A percentile compares a stretch with the other conserved stretches of the same genome.
These are phyloP conservation scores for Sturmia bella DNA, from an alignment of 2,888 invertebrate species.

Conservation along the genomic window DNA sequence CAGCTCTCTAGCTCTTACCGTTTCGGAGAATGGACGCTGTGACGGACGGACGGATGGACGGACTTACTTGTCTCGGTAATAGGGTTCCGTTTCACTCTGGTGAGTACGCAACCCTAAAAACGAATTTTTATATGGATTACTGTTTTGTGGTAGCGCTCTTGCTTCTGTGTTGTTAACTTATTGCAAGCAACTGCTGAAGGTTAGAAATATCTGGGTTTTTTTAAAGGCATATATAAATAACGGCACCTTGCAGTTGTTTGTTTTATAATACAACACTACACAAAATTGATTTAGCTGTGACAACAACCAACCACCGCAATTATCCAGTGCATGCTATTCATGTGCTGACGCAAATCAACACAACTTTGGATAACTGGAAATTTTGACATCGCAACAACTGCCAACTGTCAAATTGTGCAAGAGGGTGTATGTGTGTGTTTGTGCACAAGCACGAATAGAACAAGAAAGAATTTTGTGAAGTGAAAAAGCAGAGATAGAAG, in stretches of 20 bases:
- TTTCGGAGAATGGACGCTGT: too few relatives aligned
- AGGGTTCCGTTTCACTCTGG: too few relatives aligned
- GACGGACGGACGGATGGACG: too few relatives aligned
- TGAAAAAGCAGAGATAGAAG: slow-evolving; percentile 58
- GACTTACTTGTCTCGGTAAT: too few relatives aligned
- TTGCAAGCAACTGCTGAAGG: too few relatives aligned
- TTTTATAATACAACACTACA: neutral
- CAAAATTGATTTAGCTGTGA: neutral
- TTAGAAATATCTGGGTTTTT: neutral
- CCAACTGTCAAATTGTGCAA: slow-evolving; percentile 59
- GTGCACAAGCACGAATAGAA: slow-evolving; percentile 72
- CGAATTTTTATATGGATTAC: too few relatives aligned
- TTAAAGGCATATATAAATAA: neutral
- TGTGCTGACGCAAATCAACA: neutral
- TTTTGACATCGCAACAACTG: slow-evolving; percentile 35
- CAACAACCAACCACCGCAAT: neutral
- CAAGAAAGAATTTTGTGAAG: slow-evolving; percentile 71
- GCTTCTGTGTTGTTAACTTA: too few relatives aligned
- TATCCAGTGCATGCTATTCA: slow-evolving; percentile 21
- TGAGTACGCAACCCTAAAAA: too few relatives aligned
- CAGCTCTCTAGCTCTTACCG: too few relatives aligned
- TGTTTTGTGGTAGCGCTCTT: too few relatives aligned
- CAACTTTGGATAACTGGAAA: neutral
- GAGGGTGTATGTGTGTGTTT: slow-evolving; percentile 70
- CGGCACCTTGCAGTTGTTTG: neutral